Percentiles rank a stretch among this genome's conserved stretches.
Evolutionary conservation across 2,797 vertebrate species (phyloP).

Genomic region (Ambastaia sidthimunki): DNA sequence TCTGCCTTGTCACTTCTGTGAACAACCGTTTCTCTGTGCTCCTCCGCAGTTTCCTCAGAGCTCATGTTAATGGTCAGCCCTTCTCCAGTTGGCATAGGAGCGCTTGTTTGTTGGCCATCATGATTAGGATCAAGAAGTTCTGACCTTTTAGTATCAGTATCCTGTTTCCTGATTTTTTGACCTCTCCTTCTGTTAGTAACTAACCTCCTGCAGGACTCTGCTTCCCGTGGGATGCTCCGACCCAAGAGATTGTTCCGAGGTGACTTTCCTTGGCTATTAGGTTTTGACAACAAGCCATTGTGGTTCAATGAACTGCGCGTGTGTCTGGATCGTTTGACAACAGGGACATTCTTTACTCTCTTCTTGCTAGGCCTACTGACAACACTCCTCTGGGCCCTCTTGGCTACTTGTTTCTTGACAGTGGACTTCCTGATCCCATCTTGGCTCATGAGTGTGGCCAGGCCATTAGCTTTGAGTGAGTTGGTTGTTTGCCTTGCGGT

Average conservation of each 20-base stretch:
- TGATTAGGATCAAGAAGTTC: constrained; percentile 54
- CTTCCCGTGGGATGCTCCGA: constrained; percentile 72
- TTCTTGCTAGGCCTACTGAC: constrained; percentile 59
- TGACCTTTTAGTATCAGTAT: constrained; percentile 47
- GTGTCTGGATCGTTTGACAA: constrained; percentile 74
- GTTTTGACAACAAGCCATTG: constrained; percentile 73
- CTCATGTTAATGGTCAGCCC: constrained; percentile 53
- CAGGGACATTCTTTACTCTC: constrained; percentile 73
- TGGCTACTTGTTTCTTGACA: constrained; percentile 70
- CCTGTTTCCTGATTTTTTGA: constrained; percentile 52
- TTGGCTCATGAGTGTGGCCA: constrained; percentile 69
- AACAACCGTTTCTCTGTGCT: constrained; percentile 52
- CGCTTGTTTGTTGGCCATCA: constrained; percentile 47
- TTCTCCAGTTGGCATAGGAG: constrained; percentile 56
- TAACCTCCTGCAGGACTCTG: constrained; percentile 66
- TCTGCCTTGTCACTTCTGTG: constrained; percentile 45
- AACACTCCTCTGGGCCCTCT: constrained; percentile 74
- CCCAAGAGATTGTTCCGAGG: constrained; percentile 78
- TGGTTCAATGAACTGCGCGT: constrained; percentile 74
- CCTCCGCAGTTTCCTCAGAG: constrained; percentile 57
- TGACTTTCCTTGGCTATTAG: constrained; percentile 83
- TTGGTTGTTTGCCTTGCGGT: constrained; percentile 79
- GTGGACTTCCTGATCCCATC: constrained; percentile 75
- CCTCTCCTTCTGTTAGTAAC: constrained; percentile 56
- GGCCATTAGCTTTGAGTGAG: constrained; percentile 76